A percentile compares a stretch with the other conserved stretches of the same genome.
These are phyloP conservation scores for Gibbula magus DNA, from an alignment of 2,888 invertebrate species.

Conservation along the genomic window DNA sequence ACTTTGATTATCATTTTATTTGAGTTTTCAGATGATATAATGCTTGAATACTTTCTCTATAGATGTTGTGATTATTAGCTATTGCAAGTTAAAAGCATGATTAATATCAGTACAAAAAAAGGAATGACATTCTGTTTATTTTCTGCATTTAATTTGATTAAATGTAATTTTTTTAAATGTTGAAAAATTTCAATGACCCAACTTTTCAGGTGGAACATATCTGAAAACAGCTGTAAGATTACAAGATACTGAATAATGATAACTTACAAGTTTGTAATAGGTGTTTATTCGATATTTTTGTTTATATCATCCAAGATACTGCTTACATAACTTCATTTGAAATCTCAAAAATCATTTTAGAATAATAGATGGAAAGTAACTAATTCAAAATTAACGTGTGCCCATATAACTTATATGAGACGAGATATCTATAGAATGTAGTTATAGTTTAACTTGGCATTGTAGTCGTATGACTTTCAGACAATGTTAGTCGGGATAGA, in stretches of 20 bases:
- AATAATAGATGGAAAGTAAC: too few relatives aligned
- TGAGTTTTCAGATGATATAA: not conserved
- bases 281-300: too few relatives aligned
- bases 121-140: not conserved
- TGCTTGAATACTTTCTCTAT: not conserved
- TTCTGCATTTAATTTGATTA: not conserved
- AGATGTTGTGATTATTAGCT: not conserved
- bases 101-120: not conserved
- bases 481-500: constrained; percentile 65
- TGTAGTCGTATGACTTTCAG: constrained; percentile 59
- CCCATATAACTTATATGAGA: too few relatives aligned
- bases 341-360: too few relatives aligned
- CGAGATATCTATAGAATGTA: not conserved
- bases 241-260: too few relatives aligned
- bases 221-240: too few relatives aligned
- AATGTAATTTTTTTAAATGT: not conserved
- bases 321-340: too few relatives aligned
- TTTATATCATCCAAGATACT: too few relatives aligned
- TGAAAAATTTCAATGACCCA: not conserved
- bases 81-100: not conserved
- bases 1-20: not conserved
- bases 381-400: too few relatives aligned
- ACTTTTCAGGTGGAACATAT: not conserved
- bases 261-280: too few relatives aligned
- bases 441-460: constrained; percentile 31